A percentile compares a stretch with the other conserved stretches of the same genome.
Evolutionary conservation across 1,140 invertebrate species (phyloP).

Genomic region (Sinonovacula constricta): DNA sequence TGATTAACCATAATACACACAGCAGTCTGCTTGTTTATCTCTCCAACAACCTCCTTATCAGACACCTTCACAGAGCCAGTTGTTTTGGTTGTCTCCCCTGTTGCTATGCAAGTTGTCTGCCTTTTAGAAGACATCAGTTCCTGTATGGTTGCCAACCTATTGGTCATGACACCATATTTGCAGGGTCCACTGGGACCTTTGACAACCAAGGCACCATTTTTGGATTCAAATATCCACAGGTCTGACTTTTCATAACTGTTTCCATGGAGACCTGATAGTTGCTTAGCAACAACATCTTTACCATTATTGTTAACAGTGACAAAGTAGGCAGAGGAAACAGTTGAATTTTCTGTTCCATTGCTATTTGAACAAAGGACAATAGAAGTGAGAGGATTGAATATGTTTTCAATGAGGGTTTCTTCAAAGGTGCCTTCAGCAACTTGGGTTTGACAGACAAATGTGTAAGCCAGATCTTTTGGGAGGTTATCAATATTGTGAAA

Average conservation of each 20-base stretch:
- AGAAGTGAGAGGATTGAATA: conserved; percentile 39
- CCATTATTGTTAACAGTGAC: conserved; percentile 35
- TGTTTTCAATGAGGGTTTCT: conserved; percentile 29
- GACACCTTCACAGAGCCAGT: conserved; percentile 47
- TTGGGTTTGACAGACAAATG: conserved; percentile 41
- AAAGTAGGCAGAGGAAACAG: conserved; percentile 56
- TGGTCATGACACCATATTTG: conserved; percentile 59
- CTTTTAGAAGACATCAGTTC: background rate
- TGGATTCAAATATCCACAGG: conserved; percentile 57
- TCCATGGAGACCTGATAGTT: conserved; percentile 38
- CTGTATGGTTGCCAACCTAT: conserved; percentile 26
- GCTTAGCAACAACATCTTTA: background rate
- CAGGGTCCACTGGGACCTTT: conserved; percentile 62
- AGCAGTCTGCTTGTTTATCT: conserved; percentile 43
- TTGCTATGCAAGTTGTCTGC: conserved; percentile 52
- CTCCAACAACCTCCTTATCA: conserved; percentile 47
- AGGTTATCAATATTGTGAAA: conserved; percentile 60
- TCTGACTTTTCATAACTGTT: conserved; percentile 46
- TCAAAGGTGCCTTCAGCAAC: conserved; percentile 36
- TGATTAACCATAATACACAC: conserved; percentile 57
- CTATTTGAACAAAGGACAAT: conserved; percentile 65
- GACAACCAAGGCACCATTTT: conserved; percentile 30
- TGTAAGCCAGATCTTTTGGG: background rate
- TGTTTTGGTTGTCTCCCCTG: conserved; percentile 45
- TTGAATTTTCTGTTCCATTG: conserved; percentile 57